Conservation (phyloP, 2,113 vertebrate species). For the Ardeotis arabs region DNA sequence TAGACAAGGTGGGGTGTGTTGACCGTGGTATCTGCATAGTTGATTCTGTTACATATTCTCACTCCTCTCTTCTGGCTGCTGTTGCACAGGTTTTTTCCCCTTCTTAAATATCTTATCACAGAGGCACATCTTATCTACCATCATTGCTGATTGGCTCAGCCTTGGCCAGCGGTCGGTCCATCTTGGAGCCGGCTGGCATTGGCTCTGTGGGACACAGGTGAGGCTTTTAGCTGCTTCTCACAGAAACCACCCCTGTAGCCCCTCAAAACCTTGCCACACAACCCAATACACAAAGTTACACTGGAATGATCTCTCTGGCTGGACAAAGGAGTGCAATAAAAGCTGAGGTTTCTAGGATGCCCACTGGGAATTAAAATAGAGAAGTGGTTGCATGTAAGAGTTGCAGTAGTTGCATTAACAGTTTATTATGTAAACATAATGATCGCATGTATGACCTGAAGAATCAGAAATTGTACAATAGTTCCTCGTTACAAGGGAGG, state of each 20-base stretch:
- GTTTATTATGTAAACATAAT: background rate
- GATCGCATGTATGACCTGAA: background rate
- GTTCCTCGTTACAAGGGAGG: background rate
- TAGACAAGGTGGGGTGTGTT: background rate
- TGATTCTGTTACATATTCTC: background rate
- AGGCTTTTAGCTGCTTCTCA: background rate
- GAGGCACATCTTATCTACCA: background rate
- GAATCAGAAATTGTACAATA: background rate
- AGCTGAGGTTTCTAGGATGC: background rate
- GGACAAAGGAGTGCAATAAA: background rate
- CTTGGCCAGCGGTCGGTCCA: fast-evolving
- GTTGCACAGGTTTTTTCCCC: background rate
- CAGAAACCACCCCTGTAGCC: background rate
- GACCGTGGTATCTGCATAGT: background rate
- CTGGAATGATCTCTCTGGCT: background rate
- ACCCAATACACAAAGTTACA: background rate
- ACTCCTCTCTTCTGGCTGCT: background rate
- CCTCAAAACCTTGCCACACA: background rate
- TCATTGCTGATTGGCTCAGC: background rate
- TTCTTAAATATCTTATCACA: background rate
- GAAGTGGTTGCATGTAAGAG: background rate
- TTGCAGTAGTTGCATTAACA: background rate
- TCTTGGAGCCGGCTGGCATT: background rate
- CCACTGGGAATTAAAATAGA: background rate
- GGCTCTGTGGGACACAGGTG: background rate